phyloP scores from a whole-genome alignment of 2,113 vertebrate species.

The Pipra filicauda region DNA sequence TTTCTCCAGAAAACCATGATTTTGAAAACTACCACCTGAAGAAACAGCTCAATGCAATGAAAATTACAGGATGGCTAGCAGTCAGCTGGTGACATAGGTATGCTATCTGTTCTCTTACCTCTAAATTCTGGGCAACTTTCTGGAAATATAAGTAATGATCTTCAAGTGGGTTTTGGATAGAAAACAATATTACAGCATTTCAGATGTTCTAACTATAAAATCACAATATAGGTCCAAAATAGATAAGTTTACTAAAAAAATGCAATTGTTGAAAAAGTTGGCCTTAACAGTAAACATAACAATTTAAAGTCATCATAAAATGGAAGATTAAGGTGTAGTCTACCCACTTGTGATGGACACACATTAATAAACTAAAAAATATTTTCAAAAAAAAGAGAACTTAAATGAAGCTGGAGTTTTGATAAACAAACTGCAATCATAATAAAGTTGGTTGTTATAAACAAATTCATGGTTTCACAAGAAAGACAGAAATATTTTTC shows the following conservation, averaged over 20 bases:
- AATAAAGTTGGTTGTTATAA: not conserved
- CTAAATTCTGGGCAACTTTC: not conserved
- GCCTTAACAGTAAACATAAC: not conserved
- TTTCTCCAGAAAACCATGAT: not conserved
- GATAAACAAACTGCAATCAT: not conserved
- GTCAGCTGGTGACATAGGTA: not conserved
- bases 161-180: not conserved
- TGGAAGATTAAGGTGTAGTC: not conserved
- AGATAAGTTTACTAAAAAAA: not conserved
- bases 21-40: not conserved
- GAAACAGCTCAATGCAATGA: not conserved
- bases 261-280: not conserved
- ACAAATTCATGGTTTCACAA: not conserved
- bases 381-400: not conserved
- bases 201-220: not conserved
- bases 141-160: not conserved
- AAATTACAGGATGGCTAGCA: not conserved
- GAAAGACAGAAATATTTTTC: not conserved
- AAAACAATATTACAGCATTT: not conserved
- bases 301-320: not conserved
- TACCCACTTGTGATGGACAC: not conserved
- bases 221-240: not conserved
- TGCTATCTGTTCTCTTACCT: not conserved
- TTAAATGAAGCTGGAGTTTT: not conserved
- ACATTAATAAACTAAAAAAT: not conserved